These are phyloP conservation scores for Botrylloides violaceus DNA, from an alignment of 23 tunicate species.

Conservation along the genomic window DNA sequence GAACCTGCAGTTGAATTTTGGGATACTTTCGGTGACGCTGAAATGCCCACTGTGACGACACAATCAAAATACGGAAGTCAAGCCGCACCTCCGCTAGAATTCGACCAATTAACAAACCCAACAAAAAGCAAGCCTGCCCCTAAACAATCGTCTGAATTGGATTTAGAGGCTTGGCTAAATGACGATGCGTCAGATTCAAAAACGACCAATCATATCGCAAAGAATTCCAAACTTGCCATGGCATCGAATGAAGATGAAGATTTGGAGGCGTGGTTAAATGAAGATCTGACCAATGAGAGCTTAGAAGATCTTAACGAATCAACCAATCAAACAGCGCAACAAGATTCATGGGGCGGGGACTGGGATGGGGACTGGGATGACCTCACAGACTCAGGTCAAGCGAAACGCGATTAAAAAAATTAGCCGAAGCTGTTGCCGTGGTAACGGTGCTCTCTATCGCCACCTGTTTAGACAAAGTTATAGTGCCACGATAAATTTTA, in stretches of 20 bases:
- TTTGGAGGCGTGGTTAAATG: conserved; percentile 83
- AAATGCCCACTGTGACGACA: conserved; percentile 14
- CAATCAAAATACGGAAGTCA: conserved; percentile 27
- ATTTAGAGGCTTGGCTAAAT: conserved; percentile 94
- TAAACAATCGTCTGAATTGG: conserved; percentile 45
- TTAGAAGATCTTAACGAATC: not conserved
- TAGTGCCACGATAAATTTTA: too few relatives aligned
- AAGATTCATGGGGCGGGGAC: conserved; percentile 29
- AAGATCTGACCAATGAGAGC: not conserved
- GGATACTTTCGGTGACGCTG: conserved; percentile 61
- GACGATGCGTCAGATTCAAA: conserved; percentile 40
- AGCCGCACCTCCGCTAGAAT: conserved; percentile 48
- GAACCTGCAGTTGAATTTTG: conserved; percentile 78
- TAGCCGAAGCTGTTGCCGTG: too few relatives aligned
- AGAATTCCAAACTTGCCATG: not conserved
- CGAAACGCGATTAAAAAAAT: too few relatives aligned
- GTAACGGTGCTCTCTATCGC: too few relatives aligned
- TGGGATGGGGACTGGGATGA: conserved; percentile 22
- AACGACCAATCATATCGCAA: not conserved
- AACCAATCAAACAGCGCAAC: conserved; percentile 12
- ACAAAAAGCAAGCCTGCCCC: conserved; percentile 13
- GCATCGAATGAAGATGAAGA: conserved; percentile 44
- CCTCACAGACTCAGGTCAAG: too few relatives aligned
- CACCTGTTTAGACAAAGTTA: too few relatives aligned
- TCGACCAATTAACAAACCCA: conserved; percentile 50